Evolutionary conservation across 2,113 vertebrate genomes (phyloP), one percentile per base, ranked within the genome.

Genomic region (Athene cunicularia): DNA sequence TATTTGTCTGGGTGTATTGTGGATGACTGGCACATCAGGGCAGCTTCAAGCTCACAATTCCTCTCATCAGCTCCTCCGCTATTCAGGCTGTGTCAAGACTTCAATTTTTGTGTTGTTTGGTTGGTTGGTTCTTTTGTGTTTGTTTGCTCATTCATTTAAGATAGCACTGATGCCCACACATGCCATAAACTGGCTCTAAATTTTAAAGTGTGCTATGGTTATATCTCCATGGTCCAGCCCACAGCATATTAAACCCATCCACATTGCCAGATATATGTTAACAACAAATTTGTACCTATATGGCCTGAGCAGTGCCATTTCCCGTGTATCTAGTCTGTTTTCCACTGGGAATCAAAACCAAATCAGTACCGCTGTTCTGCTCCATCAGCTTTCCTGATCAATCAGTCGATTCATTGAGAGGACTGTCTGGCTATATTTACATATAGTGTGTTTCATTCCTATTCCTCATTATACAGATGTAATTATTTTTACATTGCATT

Each of bases 401-500:
- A 75, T 74, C 47, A 67, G 11, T 22, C 49, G 10, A 9, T 74
- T 84, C 16, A 24, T 39, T 91, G n/a, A 71, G 55, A 92, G 11
- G 47, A 50, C 18, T 66, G 27, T 8, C 32, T 79, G 64, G 6
- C 21, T 89, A 4, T 75, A 60, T 85, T 89, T 84, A 47, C 41
- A 56, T 11, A 71, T 11, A 70, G 39, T 0, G 1, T 0, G 0
- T 83, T 80, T 71, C 23, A 86, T 91, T 84, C 80, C 30, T 39
- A 17, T 43, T 91, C 30, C 72, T 96, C 68, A 81, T 89, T 91
- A 81, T 59, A 72, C 27, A 30, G 86, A 77, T 49, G 64, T 81
- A 93, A 94, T 89, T 93, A 89, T 81, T 95, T 91, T 87, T 75
- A 84, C 77, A 91, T 63, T 94, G 47, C 83, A 59, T 75, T 95